Evolutionary conservation across 2,797 vertebrate genomes (phyloP).

Genomic region (Ceyx erithaca): DNA sequence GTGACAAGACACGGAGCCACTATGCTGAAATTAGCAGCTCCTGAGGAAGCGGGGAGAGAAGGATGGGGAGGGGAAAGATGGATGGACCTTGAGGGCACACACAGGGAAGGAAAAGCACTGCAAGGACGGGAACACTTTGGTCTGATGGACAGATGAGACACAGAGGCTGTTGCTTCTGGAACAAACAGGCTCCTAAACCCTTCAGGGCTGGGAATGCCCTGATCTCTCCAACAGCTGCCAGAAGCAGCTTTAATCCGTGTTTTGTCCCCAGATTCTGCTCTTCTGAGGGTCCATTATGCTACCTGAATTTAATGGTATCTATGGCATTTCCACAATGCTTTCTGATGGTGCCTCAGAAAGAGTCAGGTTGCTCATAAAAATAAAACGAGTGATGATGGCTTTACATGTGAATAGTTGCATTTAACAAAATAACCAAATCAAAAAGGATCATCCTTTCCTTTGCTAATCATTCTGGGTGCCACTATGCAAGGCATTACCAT

Average conservation of each 20-base stretch:
- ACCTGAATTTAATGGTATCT: slow-evolving; percentile 17
- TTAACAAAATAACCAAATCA: neutral
- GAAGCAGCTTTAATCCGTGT: neutral
- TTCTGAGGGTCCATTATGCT: neutral
- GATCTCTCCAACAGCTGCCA: neutral
- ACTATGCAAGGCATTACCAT: neutral
- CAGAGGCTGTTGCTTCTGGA: neutral
- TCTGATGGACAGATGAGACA: neutral
- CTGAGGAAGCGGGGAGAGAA: neutral
- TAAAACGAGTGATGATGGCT: neutral
- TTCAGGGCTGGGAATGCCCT: neutral
- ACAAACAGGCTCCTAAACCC: neutral
- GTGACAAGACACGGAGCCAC: neutral
- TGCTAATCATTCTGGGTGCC: neutral
- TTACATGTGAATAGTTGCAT: slow-evolving; percentile 14
- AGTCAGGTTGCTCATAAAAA: slow-evolving; percentile 15
- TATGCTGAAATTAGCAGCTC: neutral
- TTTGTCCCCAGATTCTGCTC: neutral
- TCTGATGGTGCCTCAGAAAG: neutral
- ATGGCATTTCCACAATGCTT: slow-evolving; percentile 24
- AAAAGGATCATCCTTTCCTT: neutral
- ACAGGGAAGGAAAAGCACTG: neutral
- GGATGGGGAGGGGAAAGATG: neutral
- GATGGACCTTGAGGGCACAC: neutral
- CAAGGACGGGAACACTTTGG: rapidly evolving